Evolutionary conservation across 1,140 invertebrate genomes (phyloP).

Genomic region (Goniozus legneri): DNA sequence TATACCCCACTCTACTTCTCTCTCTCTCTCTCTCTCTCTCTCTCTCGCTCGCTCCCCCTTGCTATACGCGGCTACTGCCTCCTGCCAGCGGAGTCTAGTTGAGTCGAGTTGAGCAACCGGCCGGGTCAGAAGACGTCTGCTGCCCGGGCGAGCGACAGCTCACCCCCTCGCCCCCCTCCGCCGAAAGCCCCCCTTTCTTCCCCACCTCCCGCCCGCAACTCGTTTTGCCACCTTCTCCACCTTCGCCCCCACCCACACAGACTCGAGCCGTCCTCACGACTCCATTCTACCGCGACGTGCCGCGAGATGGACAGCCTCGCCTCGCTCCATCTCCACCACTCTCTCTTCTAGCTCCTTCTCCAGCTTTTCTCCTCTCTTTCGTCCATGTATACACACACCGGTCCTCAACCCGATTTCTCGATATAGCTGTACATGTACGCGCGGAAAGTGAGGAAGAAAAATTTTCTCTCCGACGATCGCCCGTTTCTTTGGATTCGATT

Average conservation of each 20-base stretch:
- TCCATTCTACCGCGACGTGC: conserved; percentile 43
- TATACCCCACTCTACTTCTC: conserved; percentile 21
- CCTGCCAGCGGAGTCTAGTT: conserved; percentile 39
- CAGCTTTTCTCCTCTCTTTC: not conserved
- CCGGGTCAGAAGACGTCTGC: conserved; percentile 56
- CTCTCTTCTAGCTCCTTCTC: not conserved
- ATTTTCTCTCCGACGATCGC: too few relatives aligned
- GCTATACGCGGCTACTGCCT: conserved; percentile 19
- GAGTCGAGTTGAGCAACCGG: conserved; percentile 50
- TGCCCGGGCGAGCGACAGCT: conserved; percentile 55
- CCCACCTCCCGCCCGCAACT: conserved; percentile 11
- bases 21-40: conserved; percentile 27
- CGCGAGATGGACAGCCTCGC: conserved; percentile 41
- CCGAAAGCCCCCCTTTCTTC: conserved; percentile 23
- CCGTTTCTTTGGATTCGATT: too few relatives aligned
- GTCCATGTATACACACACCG: not conserved
- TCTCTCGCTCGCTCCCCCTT: conserved; percentile 30
- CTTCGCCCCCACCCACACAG: conserved; percentile 12
- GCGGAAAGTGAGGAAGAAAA: too few relatives aligned
- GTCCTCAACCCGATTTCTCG: not conserved
- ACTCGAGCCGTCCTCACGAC: conserved; percentile 33
- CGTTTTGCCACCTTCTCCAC: conserved; percentile 22
- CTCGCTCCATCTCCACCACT: not conserved
- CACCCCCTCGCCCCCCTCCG: conserved; percentile 37
- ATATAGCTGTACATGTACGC: too few relatives aligned